Evolutionary conservation across 2,888 invertebrate species (phyloP), one percentile per base, ranked within the genome.

Genomic region (Abscondita cerata): DNA sequence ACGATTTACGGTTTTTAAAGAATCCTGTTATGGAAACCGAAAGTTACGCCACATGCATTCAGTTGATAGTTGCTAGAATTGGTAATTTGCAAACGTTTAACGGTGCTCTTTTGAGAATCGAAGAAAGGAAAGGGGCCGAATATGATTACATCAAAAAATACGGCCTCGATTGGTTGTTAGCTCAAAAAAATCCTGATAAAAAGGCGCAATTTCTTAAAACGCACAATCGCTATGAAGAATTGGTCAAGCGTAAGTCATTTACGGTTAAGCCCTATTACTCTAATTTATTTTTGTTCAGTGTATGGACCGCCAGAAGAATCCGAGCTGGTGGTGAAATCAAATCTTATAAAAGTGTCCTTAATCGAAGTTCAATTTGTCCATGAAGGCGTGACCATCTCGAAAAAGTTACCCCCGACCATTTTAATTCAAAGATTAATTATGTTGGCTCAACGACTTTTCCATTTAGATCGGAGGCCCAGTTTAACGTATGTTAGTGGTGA

Each of bases 91-190:
- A 88, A 85, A 83, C 85, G 73, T 80, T 93, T 12, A 93, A 93
- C 81, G 90, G 91, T 33, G 87, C 88, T 1, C 80, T 83, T 68
- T 89, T 96, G 66, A 83, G 83, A 0, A 75, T 83, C 0, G 88
- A 88, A 58, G 89, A 93, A 60, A 86, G 95, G 54, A 86, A 90
- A 66, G 95, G 95, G 1, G 93, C 96, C 0, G 96, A 96, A 74
- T 91, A 94, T 64, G 96, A 96, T 81, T 95, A 96, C 73, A 81
- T 96, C 79, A 96, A 95, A 79, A 86, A 88, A 16, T 89, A 89
- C 78, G 93, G 92, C 0, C 80, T 85, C 0, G 88, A 89, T 62
- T 95, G 92, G 91, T 80, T 89, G 52, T 80, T 82, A 65, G 83
- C 84, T 0, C 84, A 85, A 68, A 69, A 73, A 40, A 80, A 78